A percentile compares a stretch with the other conserved stretches of the same genome.
Evolutionary conservation across 2,797 vertebrate genomes (phyloP).

Genomic region (Squalus acanthias): DNA sequence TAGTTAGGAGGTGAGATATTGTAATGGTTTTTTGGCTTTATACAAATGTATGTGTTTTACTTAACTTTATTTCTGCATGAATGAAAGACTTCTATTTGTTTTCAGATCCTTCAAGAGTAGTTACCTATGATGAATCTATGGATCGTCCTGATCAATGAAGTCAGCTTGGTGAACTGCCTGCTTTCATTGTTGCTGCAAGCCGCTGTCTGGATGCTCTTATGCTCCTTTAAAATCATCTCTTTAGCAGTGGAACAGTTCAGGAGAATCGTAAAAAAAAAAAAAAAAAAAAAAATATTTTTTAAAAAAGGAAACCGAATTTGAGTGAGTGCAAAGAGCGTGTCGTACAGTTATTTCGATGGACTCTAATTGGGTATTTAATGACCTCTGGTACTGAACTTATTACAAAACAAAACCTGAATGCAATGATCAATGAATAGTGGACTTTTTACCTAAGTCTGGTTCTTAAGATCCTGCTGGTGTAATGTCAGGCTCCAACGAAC

Average conservation of each 20-base stretch:
- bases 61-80: not conserved
- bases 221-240: conserved; percentile 64
- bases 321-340: conserved; percentile 68
- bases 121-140: conserved; percentile 76
- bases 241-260: conserved; percentile 65
- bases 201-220: conserved; percentile 61
- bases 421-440: conserved; percentile 61
- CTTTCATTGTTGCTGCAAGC: conserved; percentile 60
- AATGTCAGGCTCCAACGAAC: conserved; percentile 57
- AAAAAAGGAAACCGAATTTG: conserved; percentile 62
- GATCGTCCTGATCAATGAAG: conserved; percentile 71
- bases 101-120: conserved; percentile 74
- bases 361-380: conserved; percentile 65
- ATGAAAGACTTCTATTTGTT: conserved; percentile 37
- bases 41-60: not conserved
- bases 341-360: conserved; percentile 65
- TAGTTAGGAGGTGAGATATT: not conserved
- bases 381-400: conserved; percentile 59
- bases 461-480: conserved; percentile 62
- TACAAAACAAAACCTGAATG: conserved; percentile 47
- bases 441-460: conserved; percentile 55
- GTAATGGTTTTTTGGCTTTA: not conserved
- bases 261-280: conserved; percentile 54
- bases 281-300: conserved; percentile 57
- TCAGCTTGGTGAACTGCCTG: conserved; percentile 57